A percentile compares a stretch with the other conserved stretches of the same genome.
Conservation (phyloP, 2,797 vertebrate genomes). For the Siniperca undulata region DNA sequence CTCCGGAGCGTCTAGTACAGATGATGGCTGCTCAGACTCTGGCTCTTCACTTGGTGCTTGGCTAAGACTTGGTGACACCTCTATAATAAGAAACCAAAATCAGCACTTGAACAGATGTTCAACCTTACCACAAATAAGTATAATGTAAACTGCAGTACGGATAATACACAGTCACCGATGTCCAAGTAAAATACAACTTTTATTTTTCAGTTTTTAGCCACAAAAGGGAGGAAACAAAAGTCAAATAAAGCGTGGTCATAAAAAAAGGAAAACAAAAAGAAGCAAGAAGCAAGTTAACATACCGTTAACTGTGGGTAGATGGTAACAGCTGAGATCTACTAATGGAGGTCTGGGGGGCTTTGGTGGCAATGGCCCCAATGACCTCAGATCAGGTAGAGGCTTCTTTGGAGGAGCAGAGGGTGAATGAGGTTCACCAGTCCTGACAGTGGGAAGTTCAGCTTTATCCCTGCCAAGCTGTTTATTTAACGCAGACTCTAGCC, state of each 20-base stretch:
- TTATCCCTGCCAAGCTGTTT: conserved; percentile 45
- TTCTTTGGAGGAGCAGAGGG: conserved; percentile 54
- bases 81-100: conserved; percentile 64
- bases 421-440: conserved; percentile 21
- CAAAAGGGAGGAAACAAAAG: conserved; percentile 2
- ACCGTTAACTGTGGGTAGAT: conserved; percentile 27
- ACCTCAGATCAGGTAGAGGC: conserved; percentile 66
- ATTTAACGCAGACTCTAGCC: conserved; percentile 48
- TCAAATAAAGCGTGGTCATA: neutral
- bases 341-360: conserved; percentile 82
- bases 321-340: conserved; percentile 73
- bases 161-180: conserved; percentile 17
- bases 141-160: conserved; percentile 17
- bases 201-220: conserved; percentile 18
- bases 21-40: conserved; percentile 22
- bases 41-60: conserved; percentile 26
- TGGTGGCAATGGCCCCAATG: conserved; percentile 58
- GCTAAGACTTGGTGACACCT: conserved; percentile 30
- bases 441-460: conserved; percentile 21
- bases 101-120: conserved; percentile 53
- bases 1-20: conserved; percentile 68
- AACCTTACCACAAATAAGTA: conserved; percentile 37
- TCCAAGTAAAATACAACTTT: conserved; percentile 37
- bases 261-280: conserved; percentile 1
- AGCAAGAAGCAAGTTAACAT: neutral